Conservation (phyloP, 2,113 vertebrate genomes). For the Saccopteryx leptura region DNA sequence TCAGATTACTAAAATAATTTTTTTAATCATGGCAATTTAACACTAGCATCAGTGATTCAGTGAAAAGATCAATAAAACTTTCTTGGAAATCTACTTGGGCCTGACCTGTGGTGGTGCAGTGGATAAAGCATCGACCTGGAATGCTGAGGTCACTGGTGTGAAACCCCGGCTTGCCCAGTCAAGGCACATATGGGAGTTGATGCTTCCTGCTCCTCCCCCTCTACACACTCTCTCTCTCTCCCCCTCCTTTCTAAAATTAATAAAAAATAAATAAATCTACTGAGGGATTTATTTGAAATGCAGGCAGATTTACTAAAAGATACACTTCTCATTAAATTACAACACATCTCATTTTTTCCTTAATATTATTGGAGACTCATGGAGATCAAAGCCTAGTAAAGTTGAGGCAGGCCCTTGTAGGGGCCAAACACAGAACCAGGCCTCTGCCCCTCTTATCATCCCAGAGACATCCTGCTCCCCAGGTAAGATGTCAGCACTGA, state of each 20-base stretch:
- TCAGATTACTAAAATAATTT: neutral
- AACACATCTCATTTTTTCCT: neutral
- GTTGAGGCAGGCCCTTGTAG: neutral
- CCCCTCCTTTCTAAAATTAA: no score
- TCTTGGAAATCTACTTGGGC: neutral
- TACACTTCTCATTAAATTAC: neutral
- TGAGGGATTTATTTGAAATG: slow-evolving; percentile 33
- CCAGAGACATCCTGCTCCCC: neutral
- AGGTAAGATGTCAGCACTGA: neutral
- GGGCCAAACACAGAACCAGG: neutral
- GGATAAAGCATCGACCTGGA: no score
- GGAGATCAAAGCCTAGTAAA: neutral
- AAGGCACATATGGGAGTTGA: no score
- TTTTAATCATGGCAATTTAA: neutral
- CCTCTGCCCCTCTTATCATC: neutral
- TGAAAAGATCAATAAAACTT: neutral
- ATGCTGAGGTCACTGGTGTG: no score
- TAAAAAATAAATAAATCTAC: neutral
- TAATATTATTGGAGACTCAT: neutral
- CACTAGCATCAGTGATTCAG: neutral
- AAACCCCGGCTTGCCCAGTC: no score
- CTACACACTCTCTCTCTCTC: no score
- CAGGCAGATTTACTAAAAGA: neutral
- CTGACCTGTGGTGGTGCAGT: no score
- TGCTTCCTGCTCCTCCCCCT: no score